Evolutionary conservation across 2,888 invertebrate genomes (phyloP).

Genomic region (Argyresthia albistria): DNA sequence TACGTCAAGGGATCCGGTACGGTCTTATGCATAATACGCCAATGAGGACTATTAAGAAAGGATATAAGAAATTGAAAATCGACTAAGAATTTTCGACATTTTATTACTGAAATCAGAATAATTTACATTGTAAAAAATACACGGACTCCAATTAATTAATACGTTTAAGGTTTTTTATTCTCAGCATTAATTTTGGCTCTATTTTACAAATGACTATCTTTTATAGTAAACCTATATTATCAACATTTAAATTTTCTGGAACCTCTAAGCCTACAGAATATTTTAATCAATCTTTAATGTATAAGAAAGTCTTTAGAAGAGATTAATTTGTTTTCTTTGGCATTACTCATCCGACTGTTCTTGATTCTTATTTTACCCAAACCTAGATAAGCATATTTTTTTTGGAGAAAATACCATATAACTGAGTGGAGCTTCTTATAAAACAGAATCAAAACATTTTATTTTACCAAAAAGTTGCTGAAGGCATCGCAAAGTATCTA

Average conservation of each 20-base stretch:
- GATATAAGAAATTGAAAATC: background rate
- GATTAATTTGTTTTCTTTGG: slow-evolving; percentile 10
- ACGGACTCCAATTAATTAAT: slow-evolving; percentile 49
- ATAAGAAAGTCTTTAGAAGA: background rate
- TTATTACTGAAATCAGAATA: slow-evolving; percentile 72
- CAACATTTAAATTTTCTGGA: slow-evolving; percentile 7
- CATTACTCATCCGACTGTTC: slow-evolving; percentile 9
- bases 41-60: background rate
- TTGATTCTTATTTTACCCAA: background rate
- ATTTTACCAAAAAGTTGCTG: slow-evolving; percentile 19
- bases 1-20: background rate
- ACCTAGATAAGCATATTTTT: too few species aligned
- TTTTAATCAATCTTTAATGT: background rate
- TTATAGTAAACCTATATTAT: slow-evolving; percentile 20
- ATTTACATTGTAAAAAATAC: slow-evolving; percentile 74
- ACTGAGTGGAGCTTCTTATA: too few species aligned
- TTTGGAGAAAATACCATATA: too few species aligned
- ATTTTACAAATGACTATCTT: slow-evolving; percentile 34
- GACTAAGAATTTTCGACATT: slow-evolving; percentile 17
- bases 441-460: too few species aligned
- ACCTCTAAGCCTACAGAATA: slow-evolving; percentile 5
- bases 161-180: slow-evolving; percentile 56
- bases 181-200: slow-evolving; percentile 44
- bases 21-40: too few species aligned
- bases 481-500: slow-evolving; percentile 29